These are phyloP conservation scores for Oryzias sinensis DNA, from an alignment of 2,797 vertebrate genomes.

Conservation along the genomic window DNA sequence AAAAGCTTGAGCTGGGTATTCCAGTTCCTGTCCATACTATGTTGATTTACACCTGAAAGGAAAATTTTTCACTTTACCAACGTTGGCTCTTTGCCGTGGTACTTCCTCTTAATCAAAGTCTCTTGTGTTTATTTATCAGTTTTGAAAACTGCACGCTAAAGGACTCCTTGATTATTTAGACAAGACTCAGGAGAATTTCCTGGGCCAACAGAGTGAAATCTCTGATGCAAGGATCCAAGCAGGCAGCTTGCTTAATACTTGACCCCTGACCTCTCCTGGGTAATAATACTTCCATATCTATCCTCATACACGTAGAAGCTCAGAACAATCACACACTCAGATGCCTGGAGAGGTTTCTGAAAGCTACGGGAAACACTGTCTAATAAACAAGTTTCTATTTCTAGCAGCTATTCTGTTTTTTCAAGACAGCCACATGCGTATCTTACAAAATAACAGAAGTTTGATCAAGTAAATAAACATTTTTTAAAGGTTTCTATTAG, in stretches of 20 bases:
- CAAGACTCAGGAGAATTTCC: conserved; percentile 77
- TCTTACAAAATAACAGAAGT: conserved; percentile 13
- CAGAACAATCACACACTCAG: conserved; percentile 72
- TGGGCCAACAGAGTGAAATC: conserved; percentile 72
- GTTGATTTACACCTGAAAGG: conserved; percentile 67
- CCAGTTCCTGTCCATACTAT: conserved; percentile 58
- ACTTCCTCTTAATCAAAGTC: conserved; percentile 69
- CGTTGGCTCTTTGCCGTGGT: conserved; percentile 51
- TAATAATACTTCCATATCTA: conserved; percentile 80
- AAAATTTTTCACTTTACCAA: conserved; percentile 67
- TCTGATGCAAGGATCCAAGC: conserved; percentile 72
- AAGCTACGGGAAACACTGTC: conserved; percentile 42
- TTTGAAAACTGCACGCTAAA: conserved; percentile 76
- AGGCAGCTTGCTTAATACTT: conserved; percentile 80
- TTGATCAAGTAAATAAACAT: conserved; percentile 27
- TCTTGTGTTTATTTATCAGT: conserved; percentile 82
- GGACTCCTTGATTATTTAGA: conserved; percentile 82
- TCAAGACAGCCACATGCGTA: conserved; percentile 6
- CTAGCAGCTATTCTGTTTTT: conserved; percentile 6
- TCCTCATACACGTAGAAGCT: conserved; percentile 71
- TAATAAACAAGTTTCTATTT: conserved; percentile 46
- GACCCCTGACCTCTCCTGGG: conserved; percentile 81
- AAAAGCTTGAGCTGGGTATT: conserved; percentile 60
- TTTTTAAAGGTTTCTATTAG: conserved; percentile 38
- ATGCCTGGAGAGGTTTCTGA: conserved; percentile 59